These are phyloP conservation scores for Tenthredo amoena DNA, from an alignment of 2,888 invertebrate genomes.

Conservation along the genomic window DNA sequence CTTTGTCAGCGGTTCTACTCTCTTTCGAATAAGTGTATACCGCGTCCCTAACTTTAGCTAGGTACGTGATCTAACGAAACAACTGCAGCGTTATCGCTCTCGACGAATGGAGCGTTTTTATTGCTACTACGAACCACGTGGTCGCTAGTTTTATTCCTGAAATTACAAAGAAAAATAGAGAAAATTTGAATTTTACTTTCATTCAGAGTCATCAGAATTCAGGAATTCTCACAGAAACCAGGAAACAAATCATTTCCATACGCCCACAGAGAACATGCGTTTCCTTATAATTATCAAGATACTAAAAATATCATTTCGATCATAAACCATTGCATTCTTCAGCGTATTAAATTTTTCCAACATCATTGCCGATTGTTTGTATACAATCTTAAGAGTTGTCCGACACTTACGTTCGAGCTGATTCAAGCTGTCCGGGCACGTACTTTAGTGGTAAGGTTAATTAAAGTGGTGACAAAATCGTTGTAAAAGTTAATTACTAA, in stretches of 20 bases:
- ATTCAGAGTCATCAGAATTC: neutral
- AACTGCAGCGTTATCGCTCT: neutral
- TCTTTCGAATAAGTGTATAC: conserved; percentile 18
- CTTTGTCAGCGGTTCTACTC: conserved; percentile 33
- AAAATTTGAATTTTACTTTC: neutral
- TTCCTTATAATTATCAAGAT: neutral
- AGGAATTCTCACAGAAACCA: neutral
- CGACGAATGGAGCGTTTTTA: neutral
- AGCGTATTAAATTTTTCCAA: neutral
- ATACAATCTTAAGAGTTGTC: neutral
- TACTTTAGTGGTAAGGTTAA: conserved; percentile 10
- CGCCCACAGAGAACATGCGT: neutral
- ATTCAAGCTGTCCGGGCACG: neutral
- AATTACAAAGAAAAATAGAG: neutral
- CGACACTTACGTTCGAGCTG: neutral
- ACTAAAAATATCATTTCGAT: neutral
- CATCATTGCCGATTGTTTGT: neutral
- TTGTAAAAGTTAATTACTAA: conserved; percentile 21
- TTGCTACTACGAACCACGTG: neutral
- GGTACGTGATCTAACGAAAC: neutral
- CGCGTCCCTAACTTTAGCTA: neutral
- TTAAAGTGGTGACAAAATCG: conserved; percentile 41
- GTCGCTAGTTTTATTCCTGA: neutral
- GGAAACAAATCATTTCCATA: neutral
- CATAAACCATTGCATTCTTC: neutral